Conservation (phyloP, 2,113 vertebrate species). For the western clawed frog (Xenopus tropicalis) region DNA sequence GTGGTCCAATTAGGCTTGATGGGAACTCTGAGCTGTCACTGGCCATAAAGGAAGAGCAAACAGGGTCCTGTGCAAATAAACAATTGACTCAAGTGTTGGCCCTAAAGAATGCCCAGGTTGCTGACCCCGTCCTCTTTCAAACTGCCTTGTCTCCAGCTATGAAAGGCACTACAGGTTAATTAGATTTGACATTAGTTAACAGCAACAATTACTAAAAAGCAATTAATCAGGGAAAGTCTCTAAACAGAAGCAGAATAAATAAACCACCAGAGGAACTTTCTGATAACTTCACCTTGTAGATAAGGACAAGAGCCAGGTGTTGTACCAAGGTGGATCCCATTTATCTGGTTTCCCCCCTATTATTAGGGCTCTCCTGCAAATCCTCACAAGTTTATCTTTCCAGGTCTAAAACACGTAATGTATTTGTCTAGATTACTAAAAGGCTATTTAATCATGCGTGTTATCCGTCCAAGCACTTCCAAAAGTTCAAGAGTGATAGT, state of each 20-base stretch:
- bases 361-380: slow-evolving; percentile 48
- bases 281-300: slow-evolving; percentile 59
- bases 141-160: slow-evolving; percentile 53
- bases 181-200: slow-evolving; percentile 77
- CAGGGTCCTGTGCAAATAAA: slow-evolving; percentile 80
- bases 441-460: slow-evolving; percentile 21
- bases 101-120: slow-evolving; percentile 58
- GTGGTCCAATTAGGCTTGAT: slow-evolving; percentile 67
- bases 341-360: slow-evolving; percentile 61
- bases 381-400: slow-evolving; percentile 58
- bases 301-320: slow-evolving; percentile 67
- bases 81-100: slow-evolving; percentile 56
- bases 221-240: slow-evolving; percentile 84
- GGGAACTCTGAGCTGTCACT: slow-evolving; percentile 74
- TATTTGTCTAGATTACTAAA: slow-evolving; percentile 51
- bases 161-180: slow-evolving; percentile 68
- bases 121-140: slow-evolving; percentile 61
- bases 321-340: slow-evolving; percentile 64
- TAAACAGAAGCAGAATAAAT: slow-evolving; percentile 78
- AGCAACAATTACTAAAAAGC: slow-evolving; percentile 69
- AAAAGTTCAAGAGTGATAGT: slow-evolving; percentile 1
- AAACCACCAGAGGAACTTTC: slow-evolving; percentile 66
- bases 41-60: slow-evolving; percentile 78
- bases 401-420: slow-evolving; percentile 51
- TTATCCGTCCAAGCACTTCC: slow-evolving; percentile 25